Evolutionary conservation across 2,888 invertebrate species (phyloP), one percentile per base, ranked within the genome.

Genomic region (Hemaris fuciformis): DNA sequence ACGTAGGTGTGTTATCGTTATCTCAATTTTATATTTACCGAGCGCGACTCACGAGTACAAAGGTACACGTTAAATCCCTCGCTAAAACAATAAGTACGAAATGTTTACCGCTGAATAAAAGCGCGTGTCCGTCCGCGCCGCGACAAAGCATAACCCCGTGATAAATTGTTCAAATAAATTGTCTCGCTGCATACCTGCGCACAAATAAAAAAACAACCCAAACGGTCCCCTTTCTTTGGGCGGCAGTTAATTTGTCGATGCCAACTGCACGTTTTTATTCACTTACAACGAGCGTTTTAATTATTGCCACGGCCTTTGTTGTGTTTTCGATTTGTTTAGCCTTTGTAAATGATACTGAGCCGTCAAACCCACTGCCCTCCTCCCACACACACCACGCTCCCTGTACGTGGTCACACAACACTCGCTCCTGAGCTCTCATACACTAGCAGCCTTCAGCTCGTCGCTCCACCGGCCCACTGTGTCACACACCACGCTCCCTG

Each of bases 171-270:
- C 59, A 59, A 71, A 73, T 72, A 72, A 75, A 76, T 74, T 67
- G 71, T 71, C 68, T 58, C 63, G 60, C 61, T 61, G 57, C 58
- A 62, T 66, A 77, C 74, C 77, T 72, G 74, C 43, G 56, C 58
- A 46, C 48, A 65, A 59, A 66, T 61, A 66, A 59, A 64, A 68
- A 64, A 43, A 66, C 65, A 67, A 68, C 68, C 67, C 70, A 70
- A 68, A 66, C 62, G 60, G 57, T 65, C 60, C 43, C 64, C 66
- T 69, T 69, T 66, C 65, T 63, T 61, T 63, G 66, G 66, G 64
- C 62, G 61, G 64, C 68, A 66, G 71, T 79, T 76, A 78, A 81
- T 80, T 80, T 79, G 79, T 79, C 65, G 70, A 71, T 71, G 80
- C 75, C 78, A 76, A 64, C 61, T 62, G 65, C 79, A 76, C 60